These are phyloP conservation scores for Drosophila nigricruria DNA, from an alignment of 2,888 invertebrate species.

Conservation along the genomic window DNA sequence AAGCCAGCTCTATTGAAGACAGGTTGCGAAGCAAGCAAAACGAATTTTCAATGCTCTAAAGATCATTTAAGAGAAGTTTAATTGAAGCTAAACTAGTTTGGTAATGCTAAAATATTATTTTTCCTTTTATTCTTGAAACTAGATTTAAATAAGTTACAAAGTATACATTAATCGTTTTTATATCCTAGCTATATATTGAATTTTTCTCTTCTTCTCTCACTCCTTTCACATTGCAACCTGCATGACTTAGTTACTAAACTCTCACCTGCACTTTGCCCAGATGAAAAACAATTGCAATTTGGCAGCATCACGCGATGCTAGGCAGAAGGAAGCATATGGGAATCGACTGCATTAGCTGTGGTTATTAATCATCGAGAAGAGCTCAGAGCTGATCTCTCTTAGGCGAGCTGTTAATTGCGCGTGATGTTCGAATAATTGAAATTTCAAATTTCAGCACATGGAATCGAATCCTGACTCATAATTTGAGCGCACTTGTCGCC, in stretches of 20 bases:
- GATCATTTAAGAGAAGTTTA: background rate
- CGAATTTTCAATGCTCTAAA: constrained; percentile 47
- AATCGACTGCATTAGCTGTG: constrained; percentile 29
- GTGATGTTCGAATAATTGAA: constrained; percentile 76
- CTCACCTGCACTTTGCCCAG: background rate
- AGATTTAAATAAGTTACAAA: background rate
- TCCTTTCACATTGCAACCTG: background rate
- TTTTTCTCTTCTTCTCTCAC: background rate
- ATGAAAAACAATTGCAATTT: constrained; percentile 62
- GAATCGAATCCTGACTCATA: constrained; percentile 53
- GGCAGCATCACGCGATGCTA: constrained; percentile 64
- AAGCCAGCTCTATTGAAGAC: constrained; percentile 35
- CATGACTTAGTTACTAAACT: background rate
- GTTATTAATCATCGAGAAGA: constrained; percentile 64
- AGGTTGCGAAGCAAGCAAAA: background rate
- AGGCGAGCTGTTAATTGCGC: constrained; percentile 71
- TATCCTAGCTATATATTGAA: background rate
- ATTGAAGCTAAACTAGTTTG: background rate
- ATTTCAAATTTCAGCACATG: constrained; percentile 60
- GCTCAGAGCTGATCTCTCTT: constrained; percentile 41
- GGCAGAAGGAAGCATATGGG: constrained; percentile 37
- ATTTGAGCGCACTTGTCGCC: constrained; percentile 73
- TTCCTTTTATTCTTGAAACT: background rate
- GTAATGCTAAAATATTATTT: background rate
- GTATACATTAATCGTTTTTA: background rate